These are phyloP conservation scores for Tricholaema leucomelas DNA, from an alignment of 2,113 vertebrate species.

Conservation along the genomic window DNA sequence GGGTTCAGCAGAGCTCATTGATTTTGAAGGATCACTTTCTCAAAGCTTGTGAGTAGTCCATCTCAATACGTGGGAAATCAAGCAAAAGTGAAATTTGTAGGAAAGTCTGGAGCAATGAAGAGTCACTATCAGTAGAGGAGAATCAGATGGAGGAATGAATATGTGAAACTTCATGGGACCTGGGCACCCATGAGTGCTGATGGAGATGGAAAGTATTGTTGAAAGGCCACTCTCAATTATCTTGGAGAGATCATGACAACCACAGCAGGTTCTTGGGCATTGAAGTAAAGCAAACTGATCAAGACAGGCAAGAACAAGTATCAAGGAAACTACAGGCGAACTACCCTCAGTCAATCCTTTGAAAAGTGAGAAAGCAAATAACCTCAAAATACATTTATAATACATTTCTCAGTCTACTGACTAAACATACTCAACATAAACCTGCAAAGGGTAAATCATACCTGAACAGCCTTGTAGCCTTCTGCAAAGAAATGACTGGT, in stretches of 20 bases:
- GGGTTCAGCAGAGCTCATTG: not conserved
- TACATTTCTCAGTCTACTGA: too few species aligned
- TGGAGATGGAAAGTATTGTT: not conserved
- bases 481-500: not conserved
- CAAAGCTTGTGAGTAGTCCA: not conserved
- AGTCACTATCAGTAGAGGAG: not conserved
- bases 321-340: not conserved
- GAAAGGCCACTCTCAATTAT: not conserved
- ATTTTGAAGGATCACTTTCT: not conserved
- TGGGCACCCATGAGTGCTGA: accelerated
- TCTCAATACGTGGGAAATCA: not conserved
- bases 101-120: not conserved
- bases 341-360: not conserved
- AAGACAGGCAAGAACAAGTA: not conserved
- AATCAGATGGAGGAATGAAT: not conserved
- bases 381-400: not conserved
- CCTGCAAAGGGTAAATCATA: too few species aligned
- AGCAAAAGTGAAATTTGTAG: not conserved
- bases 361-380: not conserved
- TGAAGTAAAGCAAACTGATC: not conserved
- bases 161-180: not conserved
- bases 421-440: too few species aligned
- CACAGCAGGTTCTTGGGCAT: not conserved
- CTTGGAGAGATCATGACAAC: not conserved
- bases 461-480: too few species aligned